Evolutionary conservation across 2,113 vertebrate genomes (phyloP).

Genomic region (Columba livia): DNA sequence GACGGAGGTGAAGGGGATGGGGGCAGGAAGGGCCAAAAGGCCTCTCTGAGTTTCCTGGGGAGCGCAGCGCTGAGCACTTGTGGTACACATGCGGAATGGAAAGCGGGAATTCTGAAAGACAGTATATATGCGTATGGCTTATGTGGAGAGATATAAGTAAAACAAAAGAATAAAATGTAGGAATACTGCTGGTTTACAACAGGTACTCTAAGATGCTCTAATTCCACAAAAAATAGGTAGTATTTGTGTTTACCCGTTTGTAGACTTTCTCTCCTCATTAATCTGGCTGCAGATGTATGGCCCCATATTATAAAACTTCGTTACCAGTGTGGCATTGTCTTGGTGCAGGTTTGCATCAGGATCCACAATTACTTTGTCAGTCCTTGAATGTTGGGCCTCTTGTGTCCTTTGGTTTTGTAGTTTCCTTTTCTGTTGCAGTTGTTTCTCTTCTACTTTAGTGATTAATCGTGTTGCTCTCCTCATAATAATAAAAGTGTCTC

Average conservation of each 20-base stretch:
- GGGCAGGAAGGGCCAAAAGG: too few relatives aligned
- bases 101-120: neutral
- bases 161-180: neutral
- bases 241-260: neutral
- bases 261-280: neutral
- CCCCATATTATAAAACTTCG: neutral
- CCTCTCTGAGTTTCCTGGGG: too few relatives aligned
- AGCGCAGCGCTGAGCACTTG: accelerated
- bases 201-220: neutral
- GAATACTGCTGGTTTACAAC: accelerated
- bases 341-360: neutral
- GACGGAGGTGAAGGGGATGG: neutral
- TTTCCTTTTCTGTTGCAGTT: neutral
- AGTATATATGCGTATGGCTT: accelerated
- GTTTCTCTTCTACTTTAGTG: neutral
- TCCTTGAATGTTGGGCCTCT: neutral
- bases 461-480: neutral
- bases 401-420: neutral
- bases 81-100: accelerated
- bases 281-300: neutral
- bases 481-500: neutral
- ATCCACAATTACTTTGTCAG: neutral
- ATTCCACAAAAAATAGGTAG: neutral
- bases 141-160: neutral
- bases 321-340: neutral